Conservation (phyloP, 2,888 invertebrate genomes). For the Shargacucullia verbasci region DNA sequence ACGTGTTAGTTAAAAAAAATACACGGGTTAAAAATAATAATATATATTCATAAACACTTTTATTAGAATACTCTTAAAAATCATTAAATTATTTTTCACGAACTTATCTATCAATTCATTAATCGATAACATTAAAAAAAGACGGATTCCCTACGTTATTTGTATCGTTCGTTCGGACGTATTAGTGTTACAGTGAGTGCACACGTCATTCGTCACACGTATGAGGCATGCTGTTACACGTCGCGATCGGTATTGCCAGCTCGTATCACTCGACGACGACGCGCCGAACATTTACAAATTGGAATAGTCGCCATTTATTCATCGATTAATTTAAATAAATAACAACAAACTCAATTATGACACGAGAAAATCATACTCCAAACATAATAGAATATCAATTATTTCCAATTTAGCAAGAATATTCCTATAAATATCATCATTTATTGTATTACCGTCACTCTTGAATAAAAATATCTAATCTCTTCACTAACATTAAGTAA, state of each 20-base stretch:
- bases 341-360: constrained; percentile 86
- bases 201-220: constrained; percentile 31
- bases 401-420: constrained; percentile 80
- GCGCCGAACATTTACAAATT: constrained; percentile 62
- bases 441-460: constrained; percentile 85
- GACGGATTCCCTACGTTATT: constrained; percentile 71
- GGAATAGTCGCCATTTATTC: constrained; percentile 74
- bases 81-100: constrained; percentile 88
- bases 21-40: constrained; percentile 88
- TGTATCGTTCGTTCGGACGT: constrained; percentile 73
- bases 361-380: constrained; percentile 83
- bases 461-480: constrained; percentile 88
- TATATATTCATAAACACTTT: constrained; percentile 90
- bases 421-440: constrained; percentile 86
- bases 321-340: constrained; percentile 85
- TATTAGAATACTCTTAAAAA: constrained; percentile 89
- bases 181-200: constrained; percentile 54
- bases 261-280: constrained; percentile 34
- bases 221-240: constrained; percentile 7
- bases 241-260: constrained; percentile 38
- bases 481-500: constrained; percentile 85
- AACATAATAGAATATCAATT: constrained; percentile 85
- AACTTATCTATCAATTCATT: constrained; percentile 86
- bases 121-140: constrained; percentile 85
- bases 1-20: constrained; percentile 85